Base-by-base conservation (phyloP, 2,113 vertebrate genomes). In the Misgurnus mizolepis region DNA sequence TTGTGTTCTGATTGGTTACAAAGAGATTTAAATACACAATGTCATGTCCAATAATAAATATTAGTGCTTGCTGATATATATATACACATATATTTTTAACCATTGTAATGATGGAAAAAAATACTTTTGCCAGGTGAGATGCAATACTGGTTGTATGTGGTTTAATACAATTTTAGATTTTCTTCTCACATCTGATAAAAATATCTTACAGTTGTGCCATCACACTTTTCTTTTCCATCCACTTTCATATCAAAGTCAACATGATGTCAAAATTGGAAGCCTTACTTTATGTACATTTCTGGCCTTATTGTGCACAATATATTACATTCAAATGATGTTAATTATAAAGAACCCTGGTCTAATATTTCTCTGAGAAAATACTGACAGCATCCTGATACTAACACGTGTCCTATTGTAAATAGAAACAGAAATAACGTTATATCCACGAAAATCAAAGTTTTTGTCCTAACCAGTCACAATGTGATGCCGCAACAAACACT, bases 91-190 rank as follows among this genome's bases (percentile, higher is more conserved):
- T 34, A 34, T 34, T 34, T 34, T 55, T 49, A 45, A 49, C 6
- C 17, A 45, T 34, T 22, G 78, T 86, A 74, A 71, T 73, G 74
- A 84, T 84, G 83, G 74, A 39, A 80, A 86, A 1, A 22, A 22
- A 22, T 22, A 22, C 65, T 6, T 10, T 22, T 72, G 73, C 18
- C 62, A 72, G 50, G 27, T 34, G 50, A 49, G 49, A n/a, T 56
- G 78, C 53, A 71, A 67, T 69, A 58, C 39, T 22, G 11, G 39
- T 18, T 53, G 61, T 47, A 60, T 50, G 11, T 53, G 55, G 67
- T 53, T 61, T 58, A 65, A 45, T 62, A 65, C 49, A 41, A 34
- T 27, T 75, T 75, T 49, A 22, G 68, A 66, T 74, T n/a, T 74
- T 80, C 34, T 80, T 80, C 53, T 67, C 18, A 55, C 60, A 65